Conservation (phyloP, 2,113 vertebrate genomes). For the Phoxinus phoxinus region DNA sequence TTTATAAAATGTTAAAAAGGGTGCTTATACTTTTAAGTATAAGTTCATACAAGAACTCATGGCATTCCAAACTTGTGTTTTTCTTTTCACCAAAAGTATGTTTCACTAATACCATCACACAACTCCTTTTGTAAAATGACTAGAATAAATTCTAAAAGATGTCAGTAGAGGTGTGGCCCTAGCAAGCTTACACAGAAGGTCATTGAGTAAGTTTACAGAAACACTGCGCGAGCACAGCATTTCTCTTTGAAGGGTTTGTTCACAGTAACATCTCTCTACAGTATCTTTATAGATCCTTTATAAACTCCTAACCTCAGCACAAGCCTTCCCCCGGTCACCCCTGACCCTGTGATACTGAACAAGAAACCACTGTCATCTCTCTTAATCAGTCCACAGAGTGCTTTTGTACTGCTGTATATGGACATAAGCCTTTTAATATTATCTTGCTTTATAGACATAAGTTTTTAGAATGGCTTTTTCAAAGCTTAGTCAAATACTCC, state of each 20-base stretch:
- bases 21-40: not conserved
- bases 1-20: not conserved
- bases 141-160: slow-evolving; percentile 18
- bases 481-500: slow-evolving; percentile 14
- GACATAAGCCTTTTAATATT: slow-evolving; percentile 35
- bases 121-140: not conserved
- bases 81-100: not conserved
- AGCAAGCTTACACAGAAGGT: slow-evolving; percentile 26
- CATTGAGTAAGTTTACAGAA: slow-evolving; percentile 32
- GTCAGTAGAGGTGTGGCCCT: slow-evolving; percentile 18
- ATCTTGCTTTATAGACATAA: not conserved
- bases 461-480: not conserved
- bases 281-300: slow-evolving; percentile 20
- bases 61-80: not conserved
- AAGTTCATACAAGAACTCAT: not conserved
- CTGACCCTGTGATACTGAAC: slow-evolving; percentile 1
- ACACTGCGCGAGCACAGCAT: slow-evolving; percentile 5
- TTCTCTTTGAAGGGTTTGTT: not conserved
- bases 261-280: not conserved
- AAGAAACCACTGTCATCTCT: not conserved
- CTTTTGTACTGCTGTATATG: not conserved
- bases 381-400: not conserved
- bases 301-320: not conserved
- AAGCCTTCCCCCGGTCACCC: not conserved
- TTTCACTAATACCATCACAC: not conserved